These are phyloP conservation scores for Hemichromis elongatus DNA, from an alignment of 2,113 vertebrate species.

Conservation along the genomic window DNA sequence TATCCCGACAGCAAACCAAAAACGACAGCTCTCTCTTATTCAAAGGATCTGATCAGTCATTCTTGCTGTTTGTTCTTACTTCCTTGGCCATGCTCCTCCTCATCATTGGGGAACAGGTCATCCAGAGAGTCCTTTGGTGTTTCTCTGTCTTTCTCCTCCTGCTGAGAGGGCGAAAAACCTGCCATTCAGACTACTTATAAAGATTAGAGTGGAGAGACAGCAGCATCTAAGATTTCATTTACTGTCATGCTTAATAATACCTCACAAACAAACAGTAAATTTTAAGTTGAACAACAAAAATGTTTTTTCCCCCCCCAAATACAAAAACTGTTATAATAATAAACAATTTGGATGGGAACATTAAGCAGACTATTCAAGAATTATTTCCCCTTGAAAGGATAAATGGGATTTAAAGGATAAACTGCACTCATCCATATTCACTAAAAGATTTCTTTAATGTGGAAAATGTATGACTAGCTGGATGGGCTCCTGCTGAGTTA, in stretches of 20 bases:
- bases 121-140: constrained; percentile 90
- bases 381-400: neutral
- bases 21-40: neutral
- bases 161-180: constrained; percentile 13
- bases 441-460: neutral
- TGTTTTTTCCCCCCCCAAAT: neutral
- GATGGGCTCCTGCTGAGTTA: neutral
- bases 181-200: neutral
- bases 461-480: neutral
- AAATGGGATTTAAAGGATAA: neutral
- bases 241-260: neutral
- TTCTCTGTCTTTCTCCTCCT: constrained; percentile 95
- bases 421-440: neutral
- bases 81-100: constrained; percentile 84
- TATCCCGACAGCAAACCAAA: neutral
- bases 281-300: neutral
- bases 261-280: neutral
- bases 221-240: neutral
- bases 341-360: neutral
- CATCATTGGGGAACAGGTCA: constrained; percentile 95
- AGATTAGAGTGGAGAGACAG: too few relatives aligned
- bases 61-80: constrained; percentile 69
- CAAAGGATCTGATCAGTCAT: neutral
- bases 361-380: neutral
- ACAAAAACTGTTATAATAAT: neutral